Percentiles rank a stretch among this genome's conserved stretches.
phyloP scores from a whole-genome alignment of 1,140 invertebrate genomes.

The Ostrea edulis region DNA sequence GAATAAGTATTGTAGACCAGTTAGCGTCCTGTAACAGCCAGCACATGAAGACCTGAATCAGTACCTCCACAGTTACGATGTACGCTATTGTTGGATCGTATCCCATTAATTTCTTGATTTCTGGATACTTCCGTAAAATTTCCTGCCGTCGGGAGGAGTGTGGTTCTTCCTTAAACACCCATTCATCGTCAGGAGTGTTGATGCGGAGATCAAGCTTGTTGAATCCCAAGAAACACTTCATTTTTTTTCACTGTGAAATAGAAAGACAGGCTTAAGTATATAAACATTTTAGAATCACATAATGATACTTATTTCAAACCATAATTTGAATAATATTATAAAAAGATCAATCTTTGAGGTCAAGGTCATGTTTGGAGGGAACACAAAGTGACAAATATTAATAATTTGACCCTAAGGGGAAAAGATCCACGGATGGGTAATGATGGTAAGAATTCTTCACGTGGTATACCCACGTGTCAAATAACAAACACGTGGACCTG shows the following conservation, averaged over 20 bases:
- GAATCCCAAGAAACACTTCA: slow-evolving; percentile 58
- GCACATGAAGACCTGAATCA: slow-evolving; percentile 70
- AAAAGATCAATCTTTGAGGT: background rate
- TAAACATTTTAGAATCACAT: background rate
- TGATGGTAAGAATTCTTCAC: too few species aligned
- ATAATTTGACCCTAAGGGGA: background rate
- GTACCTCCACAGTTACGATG: slow-evolving; percentile 67
- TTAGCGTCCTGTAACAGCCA: slow-evolving; percentile 71
- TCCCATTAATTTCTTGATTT: slow-evolving; percentile 79
- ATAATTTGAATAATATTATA: background rate
- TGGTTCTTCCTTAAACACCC: slow-evolving; percentile 76
- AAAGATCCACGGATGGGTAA: background rate
- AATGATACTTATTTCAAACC: background rate
- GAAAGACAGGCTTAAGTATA: background rate
- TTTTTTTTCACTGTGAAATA: slow-evolving; percentile 35
- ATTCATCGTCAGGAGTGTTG: slow-evolving; percentile 61
- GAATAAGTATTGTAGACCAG: slow-evolving; percentile 71
- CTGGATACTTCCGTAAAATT: slow-evolving; percentile 77
- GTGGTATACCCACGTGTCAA: too few species aligned
- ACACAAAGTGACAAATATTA: background rate
- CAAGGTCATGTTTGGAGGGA: background rate
- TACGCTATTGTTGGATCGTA: slow-evolving; percentile 74
- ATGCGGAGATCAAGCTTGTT: slow-evolving; percentile 51
- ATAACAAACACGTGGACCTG: too few species aligned
- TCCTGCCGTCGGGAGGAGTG: slow-evolving; percentile 73